Percentiles rank a stretch among this genome's conserved stretches.
These are phyloP conservation scores for Centruroides sculpturatus DNA, from an alignment of 1,140 invertebrate species.

Conservation along the genomic window DNA sequence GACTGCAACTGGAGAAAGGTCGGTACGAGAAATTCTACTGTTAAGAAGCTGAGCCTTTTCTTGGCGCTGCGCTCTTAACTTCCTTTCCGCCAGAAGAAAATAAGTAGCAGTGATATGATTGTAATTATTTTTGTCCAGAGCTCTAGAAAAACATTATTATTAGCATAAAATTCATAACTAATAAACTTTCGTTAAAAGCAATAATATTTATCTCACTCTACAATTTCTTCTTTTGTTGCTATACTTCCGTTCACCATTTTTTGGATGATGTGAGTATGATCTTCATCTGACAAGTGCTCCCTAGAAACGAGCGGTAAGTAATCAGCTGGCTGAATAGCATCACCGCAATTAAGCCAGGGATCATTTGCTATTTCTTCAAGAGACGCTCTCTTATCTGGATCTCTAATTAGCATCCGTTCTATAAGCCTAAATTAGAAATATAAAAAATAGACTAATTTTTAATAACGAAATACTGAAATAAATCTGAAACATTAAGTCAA, in stretches of 20 bases:
- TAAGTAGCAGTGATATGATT: slow-evolving; percentile 98
- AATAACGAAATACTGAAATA: too few relatives aligned
- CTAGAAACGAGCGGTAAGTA: slow-evolving; percentile 61
- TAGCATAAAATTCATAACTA: background rate
- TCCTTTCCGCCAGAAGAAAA: slow-evolving; percentile 87
- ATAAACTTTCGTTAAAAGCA: background rate
- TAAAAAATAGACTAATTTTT: too few relatives aligned
- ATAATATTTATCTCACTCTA: slow-evolving; percentile 46
- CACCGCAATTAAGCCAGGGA: slow-evolving; percentile 48
- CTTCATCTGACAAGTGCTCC: slow-evolving; percentile 75
- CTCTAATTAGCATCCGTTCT: slow-evolving; percentile 75
- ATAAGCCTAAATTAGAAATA: slow-evolving; percentile 49
- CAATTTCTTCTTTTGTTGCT: slow-evolving; percentile 81
- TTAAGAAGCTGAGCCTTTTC: slow-evolving; percentile 32
- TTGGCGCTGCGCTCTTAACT: slow-evolving; percentile 54
- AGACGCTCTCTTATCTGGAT: slow-evolving; percentile 76
- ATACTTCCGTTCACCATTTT: slow-evolving; percentile 94
- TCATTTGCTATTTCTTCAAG: slow-evolving; percentile 79
- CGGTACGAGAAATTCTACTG: slow-evolving; percentile 20
- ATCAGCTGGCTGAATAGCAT: slow-evolving; percentile 34
- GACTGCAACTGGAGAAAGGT: slow-evolving; percentile 32
- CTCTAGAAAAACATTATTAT: slow-evolving; percentile 35
- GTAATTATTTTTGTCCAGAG: slow-evolving; percentile 89
- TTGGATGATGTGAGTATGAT: slow-evolving; percentile 79
- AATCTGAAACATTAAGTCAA: too few relatives aligned